Evolutionary conservation across 2,113 vertebrate species (phyloP), one percentile per base, ranked within the genome.

Genomic region (Marcusenius ussheri): DNA sequence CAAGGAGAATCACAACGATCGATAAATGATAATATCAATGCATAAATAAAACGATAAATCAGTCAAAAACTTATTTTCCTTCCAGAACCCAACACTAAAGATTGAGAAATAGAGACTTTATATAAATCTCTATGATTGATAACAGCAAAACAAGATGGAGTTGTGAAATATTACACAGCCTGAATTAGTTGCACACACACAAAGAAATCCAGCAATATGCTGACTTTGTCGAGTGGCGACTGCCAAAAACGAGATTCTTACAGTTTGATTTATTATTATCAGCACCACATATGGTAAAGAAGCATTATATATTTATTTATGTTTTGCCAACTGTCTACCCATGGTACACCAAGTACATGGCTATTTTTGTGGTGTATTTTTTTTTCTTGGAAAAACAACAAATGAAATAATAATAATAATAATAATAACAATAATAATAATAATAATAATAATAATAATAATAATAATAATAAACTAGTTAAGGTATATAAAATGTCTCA

Each of bases 241-340:
- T 89, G 66, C 88, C 88, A 89, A 89, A 89, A 51, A 89, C 66
- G 70, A 80, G 88, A 66, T 89, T 89, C 74, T 88, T 47, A 31
- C 42, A 89, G 70, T 35, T 80, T 89, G 66, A 89, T 89, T 89
- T 89, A 89, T 89, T 77, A 89, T 80, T 80, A 66, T n/a, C 42
- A 50, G 24, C 47, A 74, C 21, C 27, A 21, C 74, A 89, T 35
- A 58, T 80, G 70, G 35, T 89, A 89, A 84, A 89, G 77, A 80
- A 84, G 45, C 21, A 51, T 58, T 42, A 84, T 53, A 58, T 89
- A 84, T 89, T 84, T 84, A 84, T 46, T 66, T 66, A 77, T 35
- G 35, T 89, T 89, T 74, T 89, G 70, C 88, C 56, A 85, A 90
- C 85, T 87, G 85, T 87, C 85, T 87, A 21, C 85, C 85, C 47